These are phyloP conservation scores for Poecilus cupreus DNA, from an alignment of 2,888 invertebrate species.

Conservation along the genomic window DNA sequence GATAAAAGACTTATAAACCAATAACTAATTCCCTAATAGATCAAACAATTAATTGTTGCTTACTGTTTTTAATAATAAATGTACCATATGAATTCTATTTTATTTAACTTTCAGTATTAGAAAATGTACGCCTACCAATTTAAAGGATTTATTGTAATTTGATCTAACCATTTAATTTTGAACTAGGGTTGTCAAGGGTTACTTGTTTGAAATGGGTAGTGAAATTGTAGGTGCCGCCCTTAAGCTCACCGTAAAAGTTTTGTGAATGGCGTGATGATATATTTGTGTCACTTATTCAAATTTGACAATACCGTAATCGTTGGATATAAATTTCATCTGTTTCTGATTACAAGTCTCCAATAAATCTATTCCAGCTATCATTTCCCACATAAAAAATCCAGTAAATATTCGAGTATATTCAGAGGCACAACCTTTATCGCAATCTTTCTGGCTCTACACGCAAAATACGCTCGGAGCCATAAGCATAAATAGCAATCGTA, in stretches of 20 bases:
- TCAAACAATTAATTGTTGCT: no score
- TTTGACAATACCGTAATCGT: background rate
- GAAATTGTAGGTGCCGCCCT: background rate
- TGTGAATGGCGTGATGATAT: background rate
- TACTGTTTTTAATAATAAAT: no score
- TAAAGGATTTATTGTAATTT: no score
- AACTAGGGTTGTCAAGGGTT: no score
- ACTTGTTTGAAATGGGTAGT: no score
- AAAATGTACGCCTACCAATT: no score
- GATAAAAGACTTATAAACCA: no score
- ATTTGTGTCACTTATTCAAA: background rate
- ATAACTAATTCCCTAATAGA: no score
- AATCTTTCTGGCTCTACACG: background rate
- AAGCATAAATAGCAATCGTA: slow-evolving; percentile 47
- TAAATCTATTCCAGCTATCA: slow-evolving; percentile 7
- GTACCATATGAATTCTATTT: no score
- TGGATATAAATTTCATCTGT: background rate
- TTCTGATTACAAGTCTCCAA: slow-evolving; percentile 2
- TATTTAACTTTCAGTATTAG: no score
- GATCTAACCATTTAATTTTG: no score
- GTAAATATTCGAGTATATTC: slow-evolving; percentile 16
- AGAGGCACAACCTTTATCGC: background rate
- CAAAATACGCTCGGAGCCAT: slow-evolving; percentile 3
- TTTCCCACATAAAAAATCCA: slow-evolving; percentile 4
- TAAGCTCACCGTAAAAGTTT: background rate